A percentile compares a stretch with the other conserved stretches of the same genome.
phyloP scores from a whole-genome alignment of 2,797 vertebrate genomes.

The Agapornis canus region DNA sequence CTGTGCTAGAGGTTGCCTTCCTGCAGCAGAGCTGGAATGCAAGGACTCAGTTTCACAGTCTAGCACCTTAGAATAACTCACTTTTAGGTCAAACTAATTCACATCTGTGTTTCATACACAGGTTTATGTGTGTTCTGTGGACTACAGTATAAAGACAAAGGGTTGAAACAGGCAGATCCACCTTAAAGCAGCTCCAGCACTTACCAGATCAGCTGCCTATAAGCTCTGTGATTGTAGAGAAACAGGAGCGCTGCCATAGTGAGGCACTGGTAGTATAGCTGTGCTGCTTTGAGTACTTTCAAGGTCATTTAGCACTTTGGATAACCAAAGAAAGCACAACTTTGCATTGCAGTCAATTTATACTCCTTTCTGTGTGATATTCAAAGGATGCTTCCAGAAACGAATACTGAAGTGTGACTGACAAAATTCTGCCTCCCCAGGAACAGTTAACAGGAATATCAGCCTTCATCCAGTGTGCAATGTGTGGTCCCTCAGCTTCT shows the following conservation, averaged over 20 bases:
- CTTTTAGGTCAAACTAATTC: not conserved
- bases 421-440: not conserved
- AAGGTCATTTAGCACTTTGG: not conserved
- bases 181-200: not conserved
- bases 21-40: not conserved
- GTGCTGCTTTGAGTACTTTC: not conserved
- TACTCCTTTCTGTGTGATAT: not conserved
- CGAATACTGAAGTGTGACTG: not conserved
- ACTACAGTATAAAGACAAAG: not conserved
- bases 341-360: not conserved
- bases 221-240: not conserved
- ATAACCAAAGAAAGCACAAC: not conserved
- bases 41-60: not conserved
- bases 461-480: not conserved
- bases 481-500: not conserved
- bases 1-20: not conserved
- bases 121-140: not conserved
- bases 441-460: not conserved
- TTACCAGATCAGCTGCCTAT: not conserved
- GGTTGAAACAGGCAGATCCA: not conserved
- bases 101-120: fast-evolving
- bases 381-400: not conserved
- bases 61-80: not conserved
- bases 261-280: not conserved
- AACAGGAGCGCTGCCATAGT: not conserved